A percentile compares a stretch with the other conserved stretches of the same genome.
phyloP scores from a whole-genome alignment of 2,797 vertebrate species.

The Carcharodon carcharias region DNA sequence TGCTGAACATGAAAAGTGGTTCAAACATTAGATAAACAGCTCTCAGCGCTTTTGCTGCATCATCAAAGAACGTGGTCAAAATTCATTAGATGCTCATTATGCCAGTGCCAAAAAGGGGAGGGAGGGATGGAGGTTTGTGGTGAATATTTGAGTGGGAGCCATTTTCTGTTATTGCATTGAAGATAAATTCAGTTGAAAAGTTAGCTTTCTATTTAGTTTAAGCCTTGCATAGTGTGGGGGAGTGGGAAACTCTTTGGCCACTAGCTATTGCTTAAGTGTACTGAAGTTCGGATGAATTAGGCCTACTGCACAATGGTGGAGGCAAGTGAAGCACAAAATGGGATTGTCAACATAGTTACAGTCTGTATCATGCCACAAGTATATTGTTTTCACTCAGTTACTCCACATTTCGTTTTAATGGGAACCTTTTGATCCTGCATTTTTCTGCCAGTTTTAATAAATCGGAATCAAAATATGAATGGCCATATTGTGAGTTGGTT shows the following conservation, averaged over 20 bases:
- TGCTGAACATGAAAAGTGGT: background rate
- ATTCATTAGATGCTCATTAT: background rate
- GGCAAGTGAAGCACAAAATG: background rate
- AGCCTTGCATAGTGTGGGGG: background rate
- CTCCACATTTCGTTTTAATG: background rate
- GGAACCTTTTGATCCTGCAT: background rate
- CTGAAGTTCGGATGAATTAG: background rate
- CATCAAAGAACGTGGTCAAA: background rate
- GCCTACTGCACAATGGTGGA: background rate
- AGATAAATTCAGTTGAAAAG: background rate
- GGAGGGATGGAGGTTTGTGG: background rate
- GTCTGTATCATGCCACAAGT: background rate
- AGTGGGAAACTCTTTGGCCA: no score
- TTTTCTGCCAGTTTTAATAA: background rate
- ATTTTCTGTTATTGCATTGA: background rate
- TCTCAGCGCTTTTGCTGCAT: background rate
- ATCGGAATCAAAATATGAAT: background rate
- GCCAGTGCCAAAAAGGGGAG: background rate
- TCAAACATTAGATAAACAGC: background rate
- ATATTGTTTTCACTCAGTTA: background rate
- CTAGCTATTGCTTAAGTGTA: background rate
- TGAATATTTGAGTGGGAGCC: constrained; percentile 11
- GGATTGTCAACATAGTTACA: background rate
- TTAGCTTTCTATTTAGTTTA: background rate
- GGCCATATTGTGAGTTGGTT: background rate